Evolutionary conservation across 2,797 vertebrate genomes (phyloP), one percentile per base, ranked within the genome.

Genomic region (Leucoraja ocellata): DNA sequence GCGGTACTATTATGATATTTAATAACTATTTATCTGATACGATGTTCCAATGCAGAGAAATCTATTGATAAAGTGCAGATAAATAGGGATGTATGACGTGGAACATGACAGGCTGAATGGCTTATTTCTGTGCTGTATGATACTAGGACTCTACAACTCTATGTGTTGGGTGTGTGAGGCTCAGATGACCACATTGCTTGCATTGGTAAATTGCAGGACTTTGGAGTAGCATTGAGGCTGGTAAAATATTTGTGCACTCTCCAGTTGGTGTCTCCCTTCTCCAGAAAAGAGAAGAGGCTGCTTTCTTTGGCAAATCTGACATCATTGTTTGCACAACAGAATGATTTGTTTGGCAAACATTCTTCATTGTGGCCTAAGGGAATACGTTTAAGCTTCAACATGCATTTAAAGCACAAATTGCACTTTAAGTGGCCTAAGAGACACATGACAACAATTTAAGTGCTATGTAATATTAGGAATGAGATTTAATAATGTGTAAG

Each of bases 261-360:
- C 80, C 80, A 83, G 80, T 58, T 83, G 46, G 46, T 83, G 80
- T 83, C 80, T 83, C 80, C 80, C 46, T 83, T 83, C 80, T 10
- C 46, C 46, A 61, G 80, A 23, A 58, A 58, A 58, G 14, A 32
- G 28, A 83, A 81, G 21, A 10, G 9, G 79, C 6, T 80, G 80
- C 25, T 83, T 83, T 25, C 80, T 23, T 58, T 83, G 80, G 46
- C 39, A 81, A 81, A 54, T 81, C 23, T 54, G 9, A 8, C 80
- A 83, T 13, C 46, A 11, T 46, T 1, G 46, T 58, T 9, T 58
- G 0, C 80, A 83, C 39, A 46, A 11, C 46, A 83, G 46, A 83
- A 9, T 58, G 80, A 13, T 25, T 83, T 58, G 80, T 2, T 58
- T 83, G 46, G 23, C 46, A 58, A 25, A 61, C 3, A 83, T 58